Evolutionary conservation across 1,140 invertebrate species (phyloP).

Genomic region (Chlorops oryzae): DNA sequence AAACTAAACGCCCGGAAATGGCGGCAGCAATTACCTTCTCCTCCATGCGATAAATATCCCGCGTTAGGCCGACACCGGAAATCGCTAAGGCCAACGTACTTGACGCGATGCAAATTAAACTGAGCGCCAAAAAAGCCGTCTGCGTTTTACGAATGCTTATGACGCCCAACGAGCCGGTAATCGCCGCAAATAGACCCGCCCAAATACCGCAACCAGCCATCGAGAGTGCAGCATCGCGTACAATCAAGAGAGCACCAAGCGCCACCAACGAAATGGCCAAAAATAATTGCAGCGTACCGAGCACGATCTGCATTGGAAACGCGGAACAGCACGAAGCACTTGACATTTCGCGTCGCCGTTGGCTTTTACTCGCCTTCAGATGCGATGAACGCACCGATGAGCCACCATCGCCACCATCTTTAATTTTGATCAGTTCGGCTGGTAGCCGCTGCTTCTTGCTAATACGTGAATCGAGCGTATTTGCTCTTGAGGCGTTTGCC

Average conservation of each 20-base stretch:
- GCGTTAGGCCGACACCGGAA: constrained; percentile 41
- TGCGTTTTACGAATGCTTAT: constrained; percentile 42
- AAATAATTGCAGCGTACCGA: constrained; percentile 39
- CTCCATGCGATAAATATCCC: constrained; percentile 41
- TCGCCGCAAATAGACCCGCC: constrained; percentile 39
- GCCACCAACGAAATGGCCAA: constrained; percentile 39
- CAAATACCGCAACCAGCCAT: constrained; percentile 44
- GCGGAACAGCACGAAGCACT: constrained; percentile 39
- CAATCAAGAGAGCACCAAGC: constrained; percentile 38
- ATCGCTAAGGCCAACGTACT: constrained; percentile 43
- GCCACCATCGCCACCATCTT: constrained; percentile 20
- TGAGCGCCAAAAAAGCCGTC: constrained; percentile 42
- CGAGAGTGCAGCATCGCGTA: constrained; percentile 36
- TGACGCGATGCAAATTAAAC: constrained; percentile 44
- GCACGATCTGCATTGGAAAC: constrained; percentile 38
- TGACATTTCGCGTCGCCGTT: constrained; percentile 1
- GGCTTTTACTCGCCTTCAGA: constrained; percentile 21
- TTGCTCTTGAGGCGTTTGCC: constrained; percentile 26
- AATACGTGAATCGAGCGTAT: constrained; percentile 39
- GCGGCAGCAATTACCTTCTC: constrained; percentile 27
- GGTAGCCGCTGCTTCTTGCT: constrained; percentile 44
- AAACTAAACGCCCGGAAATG: neutral
- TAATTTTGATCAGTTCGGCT: constrained; percentile 41
- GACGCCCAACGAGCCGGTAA: constrained; percentile 42
- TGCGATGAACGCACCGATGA: constrained; percentile 26